Conservation (phyloP, 1,140 invertebrate species). For the Euura lappo region DNA sequence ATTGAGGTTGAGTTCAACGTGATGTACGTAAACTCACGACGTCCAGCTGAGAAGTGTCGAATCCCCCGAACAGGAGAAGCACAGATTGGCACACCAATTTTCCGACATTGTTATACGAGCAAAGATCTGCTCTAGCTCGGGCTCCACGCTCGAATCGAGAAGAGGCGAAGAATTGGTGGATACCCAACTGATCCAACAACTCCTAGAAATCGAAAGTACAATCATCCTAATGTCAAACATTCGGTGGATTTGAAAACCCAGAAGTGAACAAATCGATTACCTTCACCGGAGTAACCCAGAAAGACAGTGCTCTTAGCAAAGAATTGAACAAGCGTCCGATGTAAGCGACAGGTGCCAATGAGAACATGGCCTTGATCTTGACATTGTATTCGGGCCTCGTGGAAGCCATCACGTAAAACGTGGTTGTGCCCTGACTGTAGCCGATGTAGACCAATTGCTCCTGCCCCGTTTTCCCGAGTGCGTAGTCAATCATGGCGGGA, state of each 20-base stretch:
- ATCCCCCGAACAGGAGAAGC: constrained; percentile 64
- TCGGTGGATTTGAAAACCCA: constrained; percentile 6
- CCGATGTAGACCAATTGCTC: too few species aligned
- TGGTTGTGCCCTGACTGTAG: too few species aligned
- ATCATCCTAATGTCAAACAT: constrained; percentile 15
- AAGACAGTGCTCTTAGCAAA: constrained; percentile 45
- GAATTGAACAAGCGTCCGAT: constrained; percentile 45
- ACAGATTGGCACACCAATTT: constrained; percentile 63
- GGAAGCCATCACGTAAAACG: too few species aligned
- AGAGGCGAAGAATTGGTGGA: constrained; percentile 62
- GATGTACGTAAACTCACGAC: constrained; percentile 40
- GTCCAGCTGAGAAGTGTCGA: constrained; percentile 61
- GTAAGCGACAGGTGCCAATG: constrained; percentile 14
- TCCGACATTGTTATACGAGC: constrained; percentile 54
- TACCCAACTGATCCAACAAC: constrained; percentile 44
- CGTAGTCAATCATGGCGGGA: too few species aligned
- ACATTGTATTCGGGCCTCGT: too few species aligned
- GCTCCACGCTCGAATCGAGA: constrained; percentile 49
- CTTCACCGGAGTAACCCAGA: constrained; percentile 33
- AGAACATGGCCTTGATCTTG: too few species aligned
- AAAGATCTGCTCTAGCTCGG: constrained; percentile 45
- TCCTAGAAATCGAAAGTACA: constrained; percentile 30
- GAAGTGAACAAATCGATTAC: constrained; percentile 25
- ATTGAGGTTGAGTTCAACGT: neutral
- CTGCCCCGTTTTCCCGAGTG: too few species aligned